Percentiles rank a stretch among this genome's conserved stretches.
These are phyloP conservation scores for Cybosia mesomella DNA, from an alignment of 2,888 invertebrate genomes.

Conservation along the genomic window DNA sequence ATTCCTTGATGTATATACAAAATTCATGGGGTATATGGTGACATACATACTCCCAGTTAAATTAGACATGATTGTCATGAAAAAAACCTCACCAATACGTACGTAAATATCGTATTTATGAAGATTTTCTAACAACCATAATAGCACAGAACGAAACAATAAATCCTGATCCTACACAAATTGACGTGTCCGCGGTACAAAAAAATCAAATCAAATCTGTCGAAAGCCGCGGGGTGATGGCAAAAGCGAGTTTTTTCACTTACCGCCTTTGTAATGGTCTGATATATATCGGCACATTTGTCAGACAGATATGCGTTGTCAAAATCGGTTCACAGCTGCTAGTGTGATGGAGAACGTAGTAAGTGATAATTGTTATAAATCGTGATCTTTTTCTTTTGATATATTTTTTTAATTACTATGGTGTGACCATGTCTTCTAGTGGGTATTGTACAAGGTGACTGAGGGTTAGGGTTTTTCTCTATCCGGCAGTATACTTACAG, in stretches of 20 bases:
- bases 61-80: too few species aligned
- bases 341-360: conserved; percentile 39
- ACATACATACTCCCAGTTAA: too few species aligned
- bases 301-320: conserved; percentile 57
- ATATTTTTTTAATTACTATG: not conserved
- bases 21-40: too few species aligned
- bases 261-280: conserved; percentile 72
- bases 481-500: too few species aligned
- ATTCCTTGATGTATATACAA: too few species aligned
- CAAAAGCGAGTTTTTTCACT: conserved; percentile 63
- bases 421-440: not conserved
- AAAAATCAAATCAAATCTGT: conserved; percentile 54
- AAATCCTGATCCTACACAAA: conserved; percentile 46
- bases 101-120: too few species aligned
- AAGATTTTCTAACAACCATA: not conserved
- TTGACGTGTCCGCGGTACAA: conserved; percentile 42
- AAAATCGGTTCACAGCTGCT: conserved; percentile 37
- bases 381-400: not conserved
- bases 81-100: too few species aligned
- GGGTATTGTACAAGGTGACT: not conserved
- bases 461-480: too few species aligned
- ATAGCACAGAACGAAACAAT: conserved; percentile 26
- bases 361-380: conserved; percentile 27
- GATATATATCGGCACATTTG: conserved; percentile 78
- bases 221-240: conserved; percentile 53